Evolutionary conservation across 2,797 vertebrate genomes (phyloP).

Genomic region (Coreius guichenoti): DNA sequence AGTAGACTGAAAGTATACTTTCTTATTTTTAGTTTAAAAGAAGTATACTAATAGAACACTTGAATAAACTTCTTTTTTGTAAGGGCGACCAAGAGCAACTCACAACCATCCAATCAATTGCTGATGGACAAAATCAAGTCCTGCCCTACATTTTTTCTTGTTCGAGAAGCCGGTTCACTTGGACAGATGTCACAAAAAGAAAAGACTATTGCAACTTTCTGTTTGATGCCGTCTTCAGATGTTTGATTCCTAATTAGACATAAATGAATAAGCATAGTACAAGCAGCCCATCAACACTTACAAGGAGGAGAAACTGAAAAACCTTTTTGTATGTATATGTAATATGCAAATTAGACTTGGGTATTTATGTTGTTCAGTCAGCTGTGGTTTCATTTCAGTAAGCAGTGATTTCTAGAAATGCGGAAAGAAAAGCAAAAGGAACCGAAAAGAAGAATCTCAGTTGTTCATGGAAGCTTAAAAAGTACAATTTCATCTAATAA

Average conservation of each 20-base stretch:
- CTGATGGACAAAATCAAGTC: neutral
- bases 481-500: too few relatives aligned
- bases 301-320: neutral
- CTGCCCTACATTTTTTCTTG: neutral
- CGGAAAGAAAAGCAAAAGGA: neutral
- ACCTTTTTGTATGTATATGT: too few relatives aligned
- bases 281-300: neutral
- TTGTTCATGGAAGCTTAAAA: neutral
- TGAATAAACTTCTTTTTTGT: too few relatives aligned
- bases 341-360: constrained; percentile 1
- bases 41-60: too few relatives aligned
- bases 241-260: neutral
- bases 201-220: neutral
- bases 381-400: constrained; percentile 4
- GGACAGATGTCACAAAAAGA: neutral
- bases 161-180: neutral
- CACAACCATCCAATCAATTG: neutral
- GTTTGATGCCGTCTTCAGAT: neutral
- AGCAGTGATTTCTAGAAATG: neutral
- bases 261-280: neutral
- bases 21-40: too few relatives aligned
- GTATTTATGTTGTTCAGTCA: constrained; percentile 9
- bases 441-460: neutral
- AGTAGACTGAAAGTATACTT: too few relatives aligned
- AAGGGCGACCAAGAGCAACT: neutral